Evolutionary conservation across 2,113 vertebrate species (phyloP).

Genomic region (Acinonyx jubatus): DNA sequence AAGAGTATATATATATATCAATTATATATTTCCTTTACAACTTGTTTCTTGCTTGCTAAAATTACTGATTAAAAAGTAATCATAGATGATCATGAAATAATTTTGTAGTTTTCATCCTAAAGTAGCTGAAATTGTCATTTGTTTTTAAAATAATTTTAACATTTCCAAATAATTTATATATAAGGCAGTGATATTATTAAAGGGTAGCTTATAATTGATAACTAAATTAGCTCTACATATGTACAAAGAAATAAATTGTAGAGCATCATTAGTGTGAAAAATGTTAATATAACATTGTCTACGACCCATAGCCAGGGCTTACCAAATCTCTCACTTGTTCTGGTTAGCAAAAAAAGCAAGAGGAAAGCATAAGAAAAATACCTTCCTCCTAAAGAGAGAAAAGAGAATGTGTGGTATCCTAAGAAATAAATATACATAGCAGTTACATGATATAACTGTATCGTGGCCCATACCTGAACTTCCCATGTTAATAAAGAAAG

Average conservation of each 20-base stretch:
- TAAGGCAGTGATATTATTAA: not conserved
- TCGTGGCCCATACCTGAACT: not conserved
- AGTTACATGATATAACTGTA: not conserved
- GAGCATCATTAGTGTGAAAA: not conserved
- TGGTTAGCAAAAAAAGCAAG: not conserved
- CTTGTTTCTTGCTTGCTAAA: not conserved
- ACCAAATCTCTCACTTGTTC: not conserved
- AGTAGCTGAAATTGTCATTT: not conserved
- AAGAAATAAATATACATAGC: not conserved
- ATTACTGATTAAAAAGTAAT: not conserved
- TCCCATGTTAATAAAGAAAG: not conserved
- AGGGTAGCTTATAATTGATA: not conserved
- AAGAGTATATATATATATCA: not conserved
- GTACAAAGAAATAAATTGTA: not conserved
- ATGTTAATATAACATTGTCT: not conserved
- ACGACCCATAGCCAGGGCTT: not conserved
- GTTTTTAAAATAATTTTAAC: conserved; percentile 35
- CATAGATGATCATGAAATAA: not conserved
- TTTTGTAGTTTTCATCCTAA: not conserved
- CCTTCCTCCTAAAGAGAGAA: not conserved
- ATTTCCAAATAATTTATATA: not conserved
- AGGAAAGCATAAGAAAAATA: not conserved
- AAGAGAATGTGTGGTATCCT: not conserved
- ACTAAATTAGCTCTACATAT: not conserved
- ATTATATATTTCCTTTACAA: not conserved